These are phyloP conservation scores for Laterallus jamaicensis DNA, from an alignment of 2,113 vertebrate species.

Conservation along the genomic window DNA sequence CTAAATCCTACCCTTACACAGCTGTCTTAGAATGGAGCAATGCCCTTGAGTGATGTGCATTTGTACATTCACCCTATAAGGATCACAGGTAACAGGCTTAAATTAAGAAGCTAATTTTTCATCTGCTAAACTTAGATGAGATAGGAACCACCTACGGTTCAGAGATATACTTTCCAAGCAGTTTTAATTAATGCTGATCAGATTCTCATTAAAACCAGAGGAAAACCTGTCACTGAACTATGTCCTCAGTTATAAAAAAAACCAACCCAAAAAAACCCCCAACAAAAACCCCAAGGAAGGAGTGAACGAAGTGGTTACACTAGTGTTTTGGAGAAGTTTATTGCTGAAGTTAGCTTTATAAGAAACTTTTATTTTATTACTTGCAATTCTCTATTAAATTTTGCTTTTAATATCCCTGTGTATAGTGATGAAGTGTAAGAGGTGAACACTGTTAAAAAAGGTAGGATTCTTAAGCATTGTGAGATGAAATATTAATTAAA, in stretches of 20 bases:
- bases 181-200: slow-evolving; percentile 46
- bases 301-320: background rate
- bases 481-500: background rate
- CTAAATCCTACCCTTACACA: background rate
- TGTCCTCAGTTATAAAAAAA: background rate
- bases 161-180: background rate
- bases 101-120: slow-evolving; percentile 46
- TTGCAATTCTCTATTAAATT: background rate
- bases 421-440: background rate
- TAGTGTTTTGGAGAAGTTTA: background rate
- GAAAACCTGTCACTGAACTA: background rate
- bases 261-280: background rate
- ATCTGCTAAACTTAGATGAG: slow-evolving; percentile 3
- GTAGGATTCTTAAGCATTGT: background rate
- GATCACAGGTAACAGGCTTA: slow-evolving; percentile 14
- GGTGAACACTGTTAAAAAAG: background rate
- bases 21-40: background rate
- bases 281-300: background rate
- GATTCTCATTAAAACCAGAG: slow-evolving; percentile 3
- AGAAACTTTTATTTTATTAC: background rate
- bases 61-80: background rate
- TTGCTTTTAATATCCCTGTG: background rate
- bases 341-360: background rate
- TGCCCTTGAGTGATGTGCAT: background rate
- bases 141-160: background rate